Evolutionary conservation across 2,888 invertebrate species (phyloP).

Genomic region (Folsomia manolachei): DNA sequence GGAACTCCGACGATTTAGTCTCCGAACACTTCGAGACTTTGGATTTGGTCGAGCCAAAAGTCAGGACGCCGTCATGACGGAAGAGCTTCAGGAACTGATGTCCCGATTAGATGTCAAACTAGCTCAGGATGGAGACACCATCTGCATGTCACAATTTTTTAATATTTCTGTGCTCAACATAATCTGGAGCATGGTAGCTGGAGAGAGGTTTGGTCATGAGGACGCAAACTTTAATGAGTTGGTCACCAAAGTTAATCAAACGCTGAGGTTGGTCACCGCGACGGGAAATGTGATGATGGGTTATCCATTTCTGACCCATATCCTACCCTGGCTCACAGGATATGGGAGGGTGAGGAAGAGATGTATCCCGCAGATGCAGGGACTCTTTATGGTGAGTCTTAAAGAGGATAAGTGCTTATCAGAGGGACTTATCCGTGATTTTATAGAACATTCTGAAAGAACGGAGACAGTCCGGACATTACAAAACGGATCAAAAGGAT

Average conservation of each 20-base stretch:
- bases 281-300: constrained; percentile 19
- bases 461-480: constrained; percentile 21
- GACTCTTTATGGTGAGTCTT: constrained; percentile 31
- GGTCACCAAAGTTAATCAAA: neutral
- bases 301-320: constrained; percentile 30
- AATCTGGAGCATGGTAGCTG: constrained; percentile 32
- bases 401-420: neutral
- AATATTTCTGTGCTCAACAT: constrained; percentile 35
- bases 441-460: constrained; percentile 31
- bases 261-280: neutral
- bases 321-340: constrained; percentile 28
- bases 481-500: constrained; percentile 28
- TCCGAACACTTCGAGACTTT: neutral
- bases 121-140: constrained; percentile 7
- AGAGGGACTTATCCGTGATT: neutral
- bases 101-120: constrained; percentile 16
- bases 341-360: constrained; percentile 25
- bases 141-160: constrained; percentile 31
- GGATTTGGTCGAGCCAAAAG: constrained; percentile 30
- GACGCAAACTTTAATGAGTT: constrained; percentile 24
- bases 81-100: constrained; percentile 29
- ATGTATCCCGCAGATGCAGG: constrained; percentile 17
- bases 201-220: constrained; percentile 26
- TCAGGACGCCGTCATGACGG: constrained; percentile 27
- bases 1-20: neutral